Conservation (phyloP, 1,140 invertebrate species). For the Rhyacophila brunnea region DNA sequence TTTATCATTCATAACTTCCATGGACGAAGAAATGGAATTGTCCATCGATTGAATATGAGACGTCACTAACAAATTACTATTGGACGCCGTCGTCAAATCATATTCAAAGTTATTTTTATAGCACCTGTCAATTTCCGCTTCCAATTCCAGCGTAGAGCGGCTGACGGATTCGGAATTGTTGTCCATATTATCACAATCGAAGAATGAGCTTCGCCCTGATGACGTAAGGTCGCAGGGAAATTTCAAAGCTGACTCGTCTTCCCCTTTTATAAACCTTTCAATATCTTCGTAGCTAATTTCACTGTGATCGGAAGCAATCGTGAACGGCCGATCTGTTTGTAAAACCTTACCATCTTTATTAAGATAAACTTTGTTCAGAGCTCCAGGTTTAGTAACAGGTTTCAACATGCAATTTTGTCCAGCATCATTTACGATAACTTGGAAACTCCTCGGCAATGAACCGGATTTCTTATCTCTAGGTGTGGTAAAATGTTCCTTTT, state of each 20-base stretch:
- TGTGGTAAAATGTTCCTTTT: constrained; percentile 54
- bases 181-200: constrained; percentile 34
- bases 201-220: constrained; percentile 22
- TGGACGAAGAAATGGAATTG: constrained; percentile 49
- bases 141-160: constrained; percentile 51
- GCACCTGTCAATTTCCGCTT: constrained; percentile 53
- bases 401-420: constrained; percentile 44
- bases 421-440: constrained; percentile 53
- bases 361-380: constrained; percentile 51
- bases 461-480: constrained; percentile 65
- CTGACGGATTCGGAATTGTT: constrained; percentile 54
- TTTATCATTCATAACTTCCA: constrained; percentile 46
- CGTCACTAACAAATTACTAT: constrained; percentile 39
- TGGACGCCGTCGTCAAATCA: constrained; percentile 45
- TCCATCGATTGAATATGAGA: constrained; percentile 39
- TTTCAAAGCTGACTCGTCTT: constrained; percentile 57
- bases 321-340: constrained; percentile 60
- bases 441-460: constrained; percentile 75
- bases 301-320: constrained; percentile 67
- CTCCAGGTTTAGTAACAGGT: constrained; percentile 52
- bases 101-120: constrained; percentile 52
- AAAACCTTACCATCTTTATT: constrained; percentile 56
- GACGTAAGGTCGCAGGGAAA: constrained; percentile 33
- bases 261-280: constrained; percentile 54
- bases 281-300: constrained; percentile 60